Conservation (phyloP, 2,797 vertebrate genomes). For the Clarias laeviceps region DNA sequence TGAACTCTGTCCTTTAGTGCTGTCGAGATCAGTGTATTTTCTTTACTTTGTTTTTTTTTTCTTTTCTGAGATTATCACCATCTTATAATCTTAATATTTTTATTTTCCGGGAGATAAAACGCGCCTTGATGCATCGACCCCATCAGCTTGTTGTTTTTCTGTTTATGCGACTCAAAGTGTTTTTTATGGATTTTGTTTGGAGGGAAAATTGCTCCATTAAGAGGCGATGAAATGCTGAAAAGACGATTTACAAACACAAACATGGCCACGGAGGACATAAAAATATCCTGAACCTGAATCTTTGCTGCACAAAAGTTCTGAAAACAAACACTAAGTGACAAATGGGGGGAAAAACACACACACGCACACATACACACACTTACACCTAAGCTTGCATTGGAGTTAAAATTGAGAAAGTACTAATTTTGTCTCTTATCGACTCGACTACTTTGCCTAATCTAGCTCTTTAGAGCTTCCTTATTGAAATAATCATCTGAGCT, state of each 20-base stretch:
- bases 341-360: background rate
- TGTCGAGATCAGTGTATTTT: background rate
- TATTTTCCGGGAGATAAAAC: slow-evolving; percentile 21
- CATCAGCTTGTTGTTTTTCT: background rate
- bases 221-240: background rate
- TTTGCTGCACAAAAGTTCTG: background rate
- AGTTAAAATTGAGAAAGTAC: background rate
- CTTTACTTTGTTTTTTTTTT: background rate
- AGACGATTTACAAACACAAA: background rate
- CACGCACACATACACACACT: background rate
- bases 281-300: background rate
- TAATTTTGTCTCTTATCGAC: slow-evolving; percentile 7
- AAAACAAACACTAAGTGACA: background rate
- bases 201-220: slow-evolving; percentile 21
- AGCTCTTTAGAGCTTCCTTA: slow-evolving; percentile 50
- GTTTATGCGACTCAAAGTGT: slow-evolving; percentile 9
- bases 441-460: slow-evolving; percentile 53
- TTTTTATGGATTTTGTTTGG: background rate
- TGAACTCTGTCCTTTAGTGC: background rate
- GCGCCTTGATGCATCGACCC: slow-evolving; percentile 3
- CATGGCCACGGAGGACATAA: background rate
- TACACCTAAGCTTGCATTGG: background rate
- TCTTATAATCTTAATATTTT: background rate
- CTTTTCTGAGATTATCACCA: no score
- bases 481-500: slow-evolving; percentile 53